Conservation (phyloP, 1,140 invertebrate genomes). For the Neotoxoptera formosana region DNA sequence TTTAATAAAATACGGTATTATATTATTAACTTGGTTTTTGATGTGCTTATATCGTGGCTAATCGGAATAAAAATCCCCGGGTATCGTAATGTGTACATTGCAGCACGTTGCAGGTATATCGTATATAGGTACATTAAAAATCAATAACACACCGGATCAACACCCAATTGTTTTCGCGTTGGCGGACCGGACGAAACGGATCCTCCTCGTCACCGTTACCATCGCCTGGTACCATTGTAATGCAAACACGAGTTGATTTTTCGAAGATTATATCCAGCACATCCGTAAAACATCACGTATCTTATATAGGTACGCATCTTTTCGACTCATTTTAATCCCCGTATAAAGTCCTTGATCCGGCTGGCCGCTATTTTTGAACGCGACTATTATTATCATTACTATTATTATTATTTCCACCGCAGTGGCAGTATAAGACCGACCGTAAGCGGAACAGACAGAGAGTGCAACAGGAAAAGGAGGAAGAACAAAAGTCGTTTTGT, state of each 20-base stretch:
- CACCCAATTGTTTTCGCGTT: background rate
- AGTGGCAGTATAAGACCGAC: background rate
- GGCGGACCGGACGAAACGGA: background rate
- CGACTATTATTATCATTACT: too few relatives aligned
- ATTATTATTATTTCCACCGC: background rate
- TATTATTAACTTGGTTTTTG: too few relatives aligned
- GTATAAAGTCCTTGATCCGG: constrained; percentile 20
- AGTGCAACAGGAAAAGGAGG: background rate
- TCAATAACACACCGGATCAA: background rate
- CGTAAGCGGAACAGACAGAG: background rate
- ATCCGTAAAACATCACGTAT: background rate
- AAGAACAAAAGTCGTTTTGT: constrained; percentile 42
- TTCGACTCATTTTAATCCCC: background rate
- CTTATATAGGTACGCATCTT: background rate
- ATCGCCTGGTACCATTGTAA: background rate
- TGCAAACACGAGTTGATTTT: background rate
- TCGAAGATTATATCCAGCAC: background rate
- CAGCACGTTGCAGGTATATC: background rate
- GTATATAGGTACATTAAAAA: background rate
- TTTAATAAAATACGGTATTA: too few relatives aligned
- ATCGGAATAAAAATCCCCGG: background rate
- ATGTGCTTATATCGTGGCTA: background rate
- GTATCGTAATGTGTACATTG: background rate
- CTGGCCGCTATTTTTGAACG: background rate
- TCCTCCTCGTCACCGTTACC: background rate